phyloP scores from a whole-genome alignment of 2,888 invertebrate genomes.

The Esperia sulphurella region DNA sequence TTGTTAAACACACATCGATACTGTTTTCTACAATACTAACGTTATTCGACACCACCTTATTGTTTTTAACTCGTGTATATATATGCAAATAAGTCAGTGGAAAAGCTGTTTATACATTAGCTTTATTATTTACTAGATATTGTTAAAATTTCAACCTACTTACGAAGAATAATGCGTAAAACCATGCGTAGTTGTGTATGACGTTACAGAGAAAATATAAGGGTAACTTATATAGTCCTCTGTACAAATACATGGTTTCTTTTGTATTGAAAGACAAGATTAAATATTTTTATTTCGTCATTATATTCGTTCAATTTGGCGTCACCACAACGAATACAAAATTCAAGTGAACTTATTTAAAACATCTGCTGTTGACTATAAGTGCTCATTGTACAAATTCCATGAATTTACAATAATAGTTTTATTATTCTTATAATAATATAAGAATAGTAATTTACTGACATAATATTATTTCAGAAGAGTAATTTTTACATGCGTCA shows the following conservation, averaged over 20 bases:
- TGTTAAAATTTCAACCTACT: conserved; percentile 15
- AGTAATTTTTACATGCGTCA: too few species aligned
- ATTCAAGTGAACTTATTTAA: too few species aligned
- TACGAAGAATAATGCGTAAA: conserved; percentile 5
- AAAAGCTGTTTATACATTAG: conserved; percentile 51
- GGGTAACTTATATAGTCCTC: not conserved
- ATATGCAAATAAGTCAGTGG: conserved; percentile 28
- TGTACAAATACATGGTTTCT: not conserved
- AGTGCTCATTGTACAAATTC: too few species aligned
- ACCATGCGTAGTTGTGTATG: conserved; percentile 20
- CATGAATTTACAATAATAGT: too few species aligned
- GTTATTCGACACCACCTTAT: conserved; percentile 24
- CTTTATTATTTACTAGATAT: conserved; percentile 24
- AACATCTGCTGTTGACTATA: too few species aligned
- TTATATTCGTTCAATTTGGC: not conserved
- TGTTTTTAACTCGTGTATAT: conserved; percentile 31
- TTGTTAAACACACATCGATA: conserved; percentile 33
- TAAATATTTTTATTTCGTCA: not conserved
- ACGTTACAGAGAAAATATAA: conserved; percentile 12
- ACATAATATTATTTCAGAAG: too few species aligned
- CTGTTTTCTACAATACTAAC: conserved; percentile 36
- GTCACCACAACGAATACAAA: too few species aligned
- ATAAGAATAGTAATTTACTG: too few species aligned
- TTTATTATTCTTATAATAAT: too few species aligned
- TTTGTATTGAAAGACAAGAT: not conserved